phyloP scores from a whole-genome alignment of 2,797 vertebrate species.

The Semotilus atromaculatus region DNA sequence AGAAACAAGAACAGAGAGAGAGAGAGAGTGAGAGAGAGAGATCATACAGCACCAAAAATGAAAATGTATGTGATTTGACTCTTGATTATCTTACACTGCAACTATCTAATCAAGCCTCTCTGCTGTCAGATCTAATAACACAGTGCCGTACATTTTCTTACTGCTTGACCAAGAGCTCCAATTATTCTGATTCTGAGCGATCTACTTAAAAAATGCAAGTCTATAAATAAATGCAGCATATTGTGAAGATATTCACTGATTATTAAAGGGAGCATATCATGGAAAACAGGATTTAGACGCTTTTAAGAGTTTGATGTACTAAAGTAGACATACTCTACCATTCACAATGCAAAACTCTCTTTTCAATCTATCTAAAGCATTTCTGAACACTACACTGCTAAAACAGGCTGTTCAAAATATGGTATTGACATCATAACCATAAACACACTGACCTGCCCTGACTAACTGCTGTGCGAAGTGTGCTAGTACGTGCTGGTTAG shows the following conservation, averaged over 20 bases:
- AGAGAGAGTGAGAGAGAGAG: slow-evolving; percentile 44
- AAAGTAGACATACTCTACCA: background rate
- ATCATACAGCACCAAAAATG: slow-evolving; percentile 50
- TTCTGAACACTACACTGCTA: background rate
- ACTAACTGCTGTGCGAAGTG: slow-evolving; percentile 3
- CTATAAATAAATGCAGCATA: slow-evolving; percentile 39
- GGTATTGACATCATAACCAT: background rate
- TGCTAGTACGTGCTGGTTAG: background rate
- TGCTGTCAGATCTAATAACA: slow-evolving; percentile 58
- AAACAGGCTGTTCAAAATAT: background rate
- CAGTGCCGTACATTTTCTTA: slow-evolving; percentile 27
- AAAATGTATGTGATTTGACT: slow-evolving; percentile 57
- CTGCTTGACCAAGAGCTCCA: slow-evolving; percentile 50
- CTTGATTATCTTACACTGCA: slow-evolving; percentile 59
- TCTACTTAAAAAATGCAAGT: slow-evolving; percentile 32
- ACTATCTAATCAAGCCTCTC: slow-evolving; percentile 57
- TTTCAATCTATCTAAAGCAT: background rate
- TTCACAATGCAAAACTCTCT: background rate
- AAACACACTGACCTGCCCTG: slow-evolving; percentile 3
- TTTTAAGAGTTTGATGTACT: slow-evolving; percentile 11
- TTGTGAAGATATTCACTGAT: slow-evolving; percentile 30
- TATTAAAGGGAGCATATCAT: slow-evolving; percentile 25
- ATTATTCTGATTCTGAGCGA: slow-evolving; percentile 52
- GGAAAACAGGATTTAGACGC: slow-evolving; percentile 16
- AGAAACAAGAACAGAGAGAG: slow-evolving; percentile 44